Evolutionary conservation across 2,113 vertebrate species (phyloP), one percentile per base, ranked within the genome.

Genomic region (Syngnathus scovelli): DNA sequence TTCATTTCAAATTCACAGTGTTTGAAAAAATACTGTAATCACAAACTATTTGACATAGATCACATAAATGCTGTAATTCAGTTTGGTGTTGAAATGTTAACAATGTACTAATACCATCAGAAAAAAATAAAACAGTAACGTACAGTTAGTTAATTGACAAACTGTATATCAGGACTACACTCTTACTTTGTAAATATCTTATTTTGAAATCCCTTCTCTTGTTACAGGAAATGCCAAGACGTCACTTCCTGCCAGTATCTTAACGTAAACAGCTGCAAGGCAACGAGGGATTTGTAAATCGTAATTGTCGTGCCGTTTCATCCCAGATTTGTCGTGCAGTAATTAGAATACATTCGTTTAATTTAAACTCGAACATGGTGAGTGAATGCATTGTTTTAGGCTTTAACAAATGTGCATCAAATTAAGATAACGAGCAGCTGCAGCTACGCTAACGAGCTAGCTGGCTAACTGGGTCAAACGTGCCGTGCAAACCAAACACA

Each of bases 321-420:
- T 41, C 27, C 0, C 56, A 38, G 10, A 52, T 83, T 70, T 69
- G 1, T 16, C 46, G 66, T 7, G 1, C 0, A 19, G 2, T 1
- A 51, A 15, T n/a, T n/a, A 33, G 3, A 33, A 33, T n/a, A 49
- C 6, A 19, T 19, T 0, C 12, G 10, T 21, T 27, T 23, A 21
- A 41, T 23, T 65, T 41, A 65, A 33, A 15, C 13, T 48, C 43
- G 72, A 76, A 78, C 11, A 90, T 90, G 88, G 88, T 88, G 75
- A 81, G 78, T 5, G 2, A 38, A n/a, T 21, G 3, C 48, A 62
- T 63, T 54, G 1, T 48, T 64, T 67, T 2, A 27, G 1, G 37
- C 46, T 44, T 38, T 7, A 44, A 21, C 4, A 16, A 2, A 67
- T 49, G 23, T 39, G 0, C 9, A 18, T 12, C 44, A 49, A 39